These are phyloP conservation scores for Eretmochelys imbricata DNA, from an alignment of 2,113 vertebrate genomes.

Conservation along the genomic window DNA sequence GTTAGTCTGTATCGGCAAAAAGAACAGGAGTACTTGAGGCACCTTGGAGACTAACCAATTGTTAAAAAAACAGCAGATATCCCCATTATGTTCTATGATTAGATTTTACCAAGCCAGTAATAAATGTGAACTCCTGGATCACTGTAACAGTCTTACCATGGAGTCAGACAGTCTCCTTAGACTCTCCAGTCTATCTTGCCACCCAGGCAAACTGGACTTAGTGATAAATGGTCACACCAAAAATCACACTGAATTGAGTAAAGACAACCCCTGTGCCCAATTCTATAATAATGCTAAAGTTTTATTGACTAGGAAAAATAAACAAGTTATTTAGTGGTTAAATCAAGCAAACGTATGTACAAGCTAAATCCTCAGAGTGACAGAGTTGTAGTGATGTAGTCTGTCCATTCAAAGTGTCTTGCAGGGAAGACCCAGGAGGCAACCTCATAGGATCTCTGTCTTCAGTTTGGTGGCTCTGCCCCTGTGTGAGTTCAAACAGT, in stretches of 20 bases:
- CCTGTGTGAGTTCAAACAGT: neutral
- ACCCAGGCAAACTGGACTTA: neutral
- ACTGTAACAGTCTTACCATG: neutral
- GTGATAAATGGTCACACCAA: neutral
- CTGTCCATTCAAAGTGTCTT: neutral
- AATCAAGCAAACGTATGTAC: neutral
- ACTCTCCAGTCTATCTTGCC: too few species aligned
- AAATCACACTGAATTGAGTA: neutral
- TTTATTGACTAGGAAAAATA: neutral
- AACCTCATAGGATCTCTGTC: neutral
- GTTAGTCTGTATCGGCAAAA: too few species aligned
- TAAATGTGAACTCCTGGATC: neutral
- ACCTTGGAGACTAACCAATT: neutral
- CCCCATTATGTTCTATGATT: neutral
- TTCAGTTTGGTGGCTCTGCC: neutral
- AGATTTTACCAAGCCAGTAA: neutral
- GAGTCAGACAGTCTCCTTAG: too few species aligned
- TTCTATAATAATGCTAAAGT: neutral
- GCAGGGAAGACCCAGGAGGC: neutral
- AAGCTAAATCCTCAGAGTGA: neutral
- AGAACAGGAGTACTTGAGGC: too few species aligned
- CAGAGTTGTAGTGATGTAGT: neutral
- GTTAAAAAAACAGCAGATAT: neutral
- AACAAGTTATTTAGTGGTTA: neutral
- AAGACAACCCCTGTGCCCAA: neutral